Evolutionary conservation across 2,113 vertebrate species (phyloP).

Genomic region (Cololabis saira): DNA sequence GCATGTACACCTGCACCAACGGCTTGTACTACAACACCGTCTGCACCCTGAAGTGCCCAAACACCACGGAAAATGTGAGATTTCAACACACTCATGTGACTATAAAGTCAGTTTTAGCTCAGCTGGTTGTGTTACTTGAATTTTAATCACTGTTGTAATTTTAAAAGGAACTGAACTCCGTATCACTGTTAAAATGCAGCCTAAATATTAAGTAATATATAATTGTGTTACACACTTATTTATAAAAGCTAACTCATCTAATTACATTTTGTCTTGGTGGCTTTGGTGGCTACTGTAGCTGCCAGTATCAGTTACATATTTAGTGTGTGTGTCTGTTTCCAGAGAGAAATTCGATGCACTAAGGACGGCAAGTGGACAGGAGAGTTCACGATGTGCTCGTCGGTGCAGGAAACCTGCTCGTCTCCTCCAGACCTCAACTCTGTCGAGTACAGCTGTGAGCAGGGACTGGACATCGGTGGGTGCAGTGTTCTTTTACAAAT

Average conservation of each 20-base stretch:
- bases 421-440: slow-evolving; percentile 81
- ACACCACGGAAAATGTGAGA: slow-evolving; percentile 81
- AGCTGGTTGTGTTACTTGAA: no score
- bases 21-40: slow-evolving; percentile 85
- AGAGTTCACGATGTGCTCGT: slow-evolving; percentile 89
- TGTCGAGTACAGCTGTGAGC: slow-evolving; percentile 90
- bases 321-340: slow-evolving; percentile 1
- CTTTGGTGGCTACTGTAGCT: no score
- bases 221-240: no score
- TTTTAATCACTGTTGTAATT: no score
- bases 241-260: no score
- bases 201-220: no score
- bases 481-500: not conserved
- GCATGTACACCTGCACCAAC: slow-evolving; percentile 93
- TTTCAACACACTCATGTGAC: not conserved
- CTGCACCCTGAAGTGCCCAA: slow-evolving; percentile 87
- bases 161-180: no score
- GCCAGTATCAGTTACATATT: no score
- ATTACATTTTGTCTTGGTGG: no score
- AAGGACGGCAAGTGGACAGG: slow-evolving; percentile 91
- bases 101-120: not conserved
- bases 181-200: no score
- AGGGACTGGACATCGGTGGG: slow-evolving; percentile 88
- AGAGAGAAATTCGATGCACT: slow-evolving; percentile 87
- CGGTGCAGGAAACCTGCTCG: slow-evolving; percentile 84